These are phyloP conservation scores for Laticauda laticaudata DNA, from an alignment of 2,113 vertebrate genomes.

Conservation along the genomic window DNA sequence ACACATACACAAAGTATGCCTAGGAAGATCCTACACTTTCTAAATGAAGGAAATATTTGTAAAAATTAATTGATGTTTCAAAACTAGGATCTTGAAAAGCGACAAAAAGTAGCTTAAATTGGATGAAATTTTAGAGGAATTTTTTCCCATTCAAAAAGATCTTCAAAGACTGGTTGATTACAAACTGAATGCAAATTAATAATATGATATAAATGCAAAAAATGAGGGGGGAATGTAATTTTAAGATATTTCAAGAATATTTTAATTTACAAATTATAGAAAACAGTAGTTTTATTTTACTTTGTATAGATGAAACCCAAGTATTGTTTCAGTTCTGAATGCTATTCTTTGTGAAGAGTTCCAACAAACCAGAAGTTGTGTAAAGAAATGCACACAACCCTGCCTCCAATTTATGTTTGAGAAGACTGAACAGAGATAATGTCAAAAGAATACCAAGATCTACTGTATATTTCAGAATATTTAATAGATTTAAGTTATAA, in stretches of 20 bases:
- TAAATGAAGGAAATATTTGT: neutral
- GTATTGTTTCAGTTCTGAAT: neutral
- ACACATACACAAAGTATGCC: neutral
- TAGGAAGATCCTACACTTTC: neutral
- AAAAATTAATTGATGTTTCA: neutral
- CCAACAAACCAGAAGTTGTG: neutral
- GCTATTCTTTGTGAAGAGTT: neutral
- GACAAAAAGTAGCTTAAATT: neutral
- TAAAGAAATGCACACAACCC: neutral
- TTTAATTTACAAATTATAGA: neutral
- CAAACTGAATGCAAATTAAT: neutral
- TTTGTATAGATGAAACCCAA: neutral
- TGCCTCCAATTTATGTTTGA: neutral
- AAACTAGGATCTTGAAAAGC: neutral
- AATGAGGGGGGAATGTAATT: neutral
- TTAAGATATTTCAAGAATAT: neutral
- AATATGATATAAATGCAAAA: neutral
- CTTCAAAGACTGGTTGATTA: neutral
- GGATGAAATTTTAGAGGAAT: neutral
- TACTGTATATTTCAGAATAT: neutral
- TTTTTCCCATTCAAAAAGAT: neutral
- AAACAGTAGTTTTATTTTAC: neutral
- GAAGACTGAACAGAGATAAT: neutral
- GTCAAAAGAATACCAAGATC: neutral
- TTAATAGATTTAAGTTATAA: neutral